Conservation (phyloP, 2,888 invertebrate species). For the Hyppa rectilinea region DNA sequence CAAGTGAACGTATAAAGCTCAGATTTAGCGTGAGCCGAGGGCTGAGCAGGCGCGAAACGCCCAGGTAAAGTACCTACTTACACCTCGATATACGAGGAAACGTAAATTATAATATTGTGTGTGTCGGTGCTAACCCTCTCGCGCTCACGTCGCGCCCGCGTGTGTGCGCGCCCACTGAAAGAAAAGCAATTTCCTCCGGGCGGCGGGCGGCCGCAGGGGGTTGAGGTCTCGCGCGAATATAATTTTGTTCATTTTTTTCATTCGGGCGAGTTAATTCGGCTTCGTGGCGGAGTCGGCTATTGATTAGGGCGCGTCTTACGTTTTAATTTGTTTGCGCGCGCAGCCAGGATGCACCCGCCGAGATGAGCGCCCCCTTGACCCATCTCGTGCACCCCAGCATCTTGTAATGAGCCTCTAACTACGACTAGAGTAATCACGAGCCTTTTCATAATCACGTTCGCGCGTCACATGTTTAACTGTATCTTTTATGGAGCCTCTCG, state of each 20-base stretch:
- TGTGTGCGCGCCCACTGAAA: constrained; percentile 90
- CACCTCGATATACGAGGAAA: constrained; percentile 90
- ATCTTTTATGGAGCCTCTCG: constrained; percentile 58
- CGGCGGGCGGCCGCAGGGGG: constrained; percentile 79
- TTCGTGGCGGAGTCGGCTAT: constrained; percentile 90
- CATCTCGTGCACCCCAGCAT: constrained; percentile 66
- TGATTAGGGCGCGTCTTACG: constrained; percentile 91
- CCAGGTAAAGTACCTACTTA: constrained; percentile 90
- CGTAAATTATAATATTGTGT: constrained; percentile 91
- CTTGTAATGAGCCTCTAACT: constrained; percentile 87
- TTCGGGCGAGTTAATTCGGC: constrained; percentile 91
- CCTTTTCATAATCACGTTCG: constrained; percentile 82
- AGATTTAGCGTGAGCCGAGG: constrained; percentile 90
- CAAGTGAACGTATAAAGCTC: constrained; percentile 91
- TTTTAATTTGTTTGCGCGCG: constrained; percentile 91
- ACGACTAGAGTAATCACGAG: constrained; percentile 82
- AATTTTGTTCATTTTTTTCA: constrained; percentile 91
- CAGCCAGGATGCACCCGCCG: constrained; percentile 88
- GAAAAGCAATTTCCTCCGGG: constrained; percentile 90
- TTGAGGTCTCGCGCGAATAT: constrained; percentile 90
- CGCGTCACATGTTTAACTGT: constrained; percentile 73
- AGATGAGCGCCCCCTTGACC: constrained; percentile 80
- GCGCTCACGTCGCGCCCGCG: constrained; percentile 80
- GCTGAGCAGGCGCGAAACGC: constrained; percentile 89
- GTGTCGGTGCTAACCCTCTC: constrained; percentile 89